Percentiles rank a stretch among this genome's conserved stretches.
phyloP scores from a whole-genome alignment of 2,113 vertebrate species.

The Carassius gibelio region DNA sequence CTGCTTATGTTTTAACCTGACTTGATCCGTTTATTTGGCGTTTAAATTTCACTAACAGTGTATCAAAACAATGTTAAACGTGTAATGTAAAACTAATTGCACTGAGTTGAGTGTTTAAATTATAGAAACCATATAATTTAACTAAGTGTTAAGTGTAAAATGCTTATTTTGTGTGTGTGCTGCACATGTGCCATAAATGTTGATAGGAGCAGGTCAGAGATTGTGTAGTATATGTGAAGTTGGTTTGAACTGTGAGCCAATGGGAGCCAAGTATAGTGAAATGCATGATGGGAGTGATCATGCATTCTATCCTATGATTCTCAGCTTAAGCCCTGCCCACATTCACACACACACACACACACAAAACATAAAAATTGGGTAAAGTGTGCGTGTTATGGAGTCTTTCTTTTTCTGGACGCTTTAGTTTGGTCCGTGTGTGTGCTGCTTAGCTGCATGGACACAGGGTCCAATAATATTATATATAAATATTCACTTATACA shows the following conservation, averaged over 20 bases:
- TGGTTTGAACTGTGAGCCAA: conserved; percentile 10
- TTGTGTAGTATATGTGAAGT: conserved; percentile 1
- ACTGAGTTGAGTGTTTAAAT: not conserved
- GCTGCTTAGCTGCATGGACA: not conserved
- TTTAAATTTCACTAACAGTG: not conserved
- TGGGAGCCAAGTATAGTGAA: conserved; percentile 29
- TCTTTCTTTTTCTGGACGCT: not conserved
- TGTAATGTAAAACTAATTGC: too few relatives aligned
- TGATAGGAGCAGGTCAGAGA: conserved; percentile 31
- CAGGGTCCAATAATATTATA: too few relatives aligned
- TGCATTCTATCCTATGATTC: conserved; percentile 65
- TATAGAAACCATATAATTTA: not conserved
- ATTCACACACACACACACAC: conserved; percentile 31
- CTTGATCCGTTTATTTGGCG: not conserved
- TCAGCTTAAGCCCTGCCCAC: conserved; percentile 56
- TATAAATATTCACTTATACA: not conserved
- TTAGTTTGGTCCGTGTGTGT: not conserved
- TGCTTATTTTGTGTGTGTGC: conserved; percentile 7
- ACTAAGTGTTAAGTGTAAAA: not conserved
- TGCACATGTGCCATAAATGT: not conserved
- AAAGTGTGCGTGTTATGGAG: not conserved
- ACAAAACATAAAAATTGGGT: conserved; percentile 9
- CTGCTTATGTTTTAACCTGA: not conserved
- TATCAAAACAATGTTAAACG: not conserved
- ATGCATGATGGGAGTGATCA: conserved; percentile 55